Percentiles rank a stretch among this genome's conserved stretches.
Evolutionary conservation across 2,888 invertebrate species (phyloP).

Genomic region (Anoncus sp.): DNA sequence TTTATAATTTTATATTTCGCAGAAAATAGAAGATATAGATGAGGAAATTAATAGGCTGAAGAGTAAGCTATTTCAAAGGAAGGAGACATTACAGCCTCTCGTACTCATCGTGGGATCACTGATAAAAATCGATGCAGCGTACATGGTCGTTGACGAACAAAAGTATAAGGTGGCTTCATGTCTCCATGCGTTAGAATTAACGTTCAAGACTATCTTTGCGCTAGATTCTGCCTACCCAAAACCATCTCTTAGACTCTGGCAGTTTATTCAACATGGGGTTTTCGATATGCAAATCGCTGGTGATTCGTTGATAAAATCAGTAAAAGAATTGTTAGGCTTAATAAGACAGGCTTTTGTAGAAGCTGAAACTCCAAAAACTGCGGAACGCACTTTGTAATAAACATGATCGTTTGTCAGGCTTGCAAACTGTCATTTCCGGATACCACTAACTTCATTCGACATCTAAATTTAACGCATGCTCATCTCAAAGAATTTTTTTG

Average conservation of each 20-base stretch:
- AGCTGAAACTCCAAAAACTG: slow-evolving; percentile 25
- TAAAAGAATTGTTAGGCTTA: slow-evolving; percentile 29
- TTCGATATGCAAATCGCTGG: slow-evolving; percentile 35
- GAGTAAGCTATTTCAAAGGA: slow-evolving; percentile 17
- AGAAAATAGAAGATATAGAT: slow-evolving; percentile 23
- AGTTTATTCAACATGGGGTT: slow-evolving; percentile 30
- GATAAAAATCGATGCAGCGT: slow-evolving; percentile 34
- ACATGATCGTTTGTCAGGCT: slow-evolving; percentile 30
- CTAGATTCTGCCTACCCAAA: slow-evolving; percentile 38
- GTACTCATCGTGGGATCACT: slow-evolving; percentile 29
- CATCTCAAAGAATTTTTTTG: slow-evolving; percentile 17
- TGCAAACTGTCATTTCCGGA: slow-evolving; percentile 18
- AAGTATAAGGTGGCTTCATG: slow-evolving; percentile 27
- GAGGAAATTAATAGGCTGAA: slow-evolving; percentile 18
- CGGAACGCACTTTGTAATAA: slow-evolving; percentile 14
- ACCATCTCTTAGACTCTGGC: slow-evolving; percentile 38
- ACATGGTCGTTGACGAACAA: slow-evolving; percentile 36
- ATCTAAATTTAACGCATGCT: slow-evolving; percentile 20
- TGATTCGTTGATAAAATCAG: slow-evolving; percentile 23
- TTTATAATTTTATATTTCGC: slow-evolving; percentile 15
- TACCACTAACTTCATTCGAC: slow-evolving; percentile 28
- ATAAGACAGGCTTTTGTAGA: slow-evolving; percentile 32
- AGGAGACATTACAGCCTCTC: slow-evolving; percentile 14
- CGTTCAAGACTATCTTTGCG: slow-evolving; percentile 31
- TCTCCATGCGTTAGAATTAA: slow-evolving; percentile 27